phyloP scores from a whole-genome alignment of 2,797 vertebrate genomes.

The Tachyglossus aculeatus region DNA sequence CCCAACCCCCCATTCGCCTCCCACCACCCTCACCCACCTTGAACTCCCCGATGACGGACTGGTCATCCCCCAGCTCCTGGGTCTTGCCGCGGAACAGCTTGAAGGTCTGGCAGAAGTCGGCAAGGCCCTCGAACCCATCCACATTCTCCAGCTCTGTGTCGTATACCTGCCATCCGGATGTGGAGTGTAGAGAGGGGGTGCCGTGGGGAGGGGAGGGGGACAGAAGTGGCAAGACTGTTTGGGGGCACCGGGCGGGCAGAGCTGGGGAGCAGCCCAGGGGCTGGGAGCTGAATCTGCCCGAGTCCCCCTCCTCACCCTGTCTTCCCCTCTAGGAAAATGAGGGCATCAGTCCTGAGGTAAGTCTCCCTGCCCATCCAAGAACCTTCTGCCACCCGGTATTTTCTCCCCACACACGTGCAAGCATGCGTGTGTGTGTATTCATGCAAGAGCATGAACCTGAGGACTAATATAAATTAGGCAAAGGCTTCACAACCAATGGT shows the following conservation, averaged over 20 bases:
- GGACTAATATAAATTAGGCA: too few species aligned
- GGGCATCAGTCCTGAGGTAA: too few species aligned
- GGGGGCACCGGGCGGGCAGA: too few species aligned
- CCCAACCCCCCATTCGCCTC: background rate
- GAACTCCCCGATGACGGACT: slow-evolving; percentile 92
- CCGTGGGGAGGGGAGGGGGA: background rate
- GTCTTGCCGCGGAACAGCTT: slow-evolving; percentile 86
- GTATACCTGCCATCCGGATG: slow-evolving; percentile 78
- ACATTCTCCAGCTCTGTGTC: slow-evolving; percentile 84
- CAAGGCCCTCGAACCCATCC: slow-evolving; percentile 80
- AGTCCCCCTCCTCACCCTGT: background rate
- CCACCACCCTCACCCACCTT: slow-evolving; percentile 76
- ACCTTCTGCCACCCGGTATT: too few species aligned
- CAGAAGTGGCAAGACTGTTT: background rate
- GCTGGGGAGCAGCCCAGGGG: accelerated
- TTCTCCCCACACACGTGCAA: too few species aligned
- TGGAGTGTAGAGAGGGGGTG: background rate
- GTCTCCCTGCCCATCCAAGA: too few species aligned
- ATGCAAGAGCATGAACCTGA: too few species aligned
- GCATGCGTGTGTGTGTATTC: too few species aligned
- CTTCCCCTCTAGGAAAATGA: too few species aligned
- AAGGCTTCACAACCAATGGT: too few species aligned
- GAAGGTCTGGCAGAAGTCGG: slow-evolving; percentile 95
- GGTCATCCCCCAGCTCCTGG: slow-evolving; percentile 86
- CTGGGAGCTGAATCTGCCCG: background rate